Evolutionary conservation across 2,888 invertebrate genomes (phyloP), one percentile per base, ranked within the genome.

Genomic region (Leptopilina myrica): DNA sequence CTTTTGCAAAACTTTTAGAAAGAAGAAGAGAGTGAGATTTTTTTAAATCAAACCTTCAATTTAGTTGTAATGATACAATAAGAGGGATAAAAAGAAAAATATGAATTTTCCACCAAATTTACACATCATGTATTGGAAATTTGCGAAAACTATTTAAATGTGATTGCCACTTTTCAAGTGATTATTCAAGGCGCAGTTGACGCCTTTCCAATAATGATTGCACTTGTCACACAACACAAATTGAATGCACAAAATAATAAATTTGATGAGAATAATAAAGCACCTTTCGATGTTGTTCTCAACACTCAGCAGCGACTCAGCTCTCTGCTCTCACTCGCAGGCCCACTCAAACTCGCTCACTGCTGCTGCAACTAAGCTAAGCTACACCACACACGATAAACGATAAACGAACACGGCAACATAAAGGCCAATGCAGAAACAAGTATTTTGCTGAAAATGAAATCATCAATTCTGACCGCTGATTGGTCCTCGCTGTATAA

Each of bases 261-360:
- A n/a, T 53, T 69, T 20, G 15, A 69, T 6, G 49, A 12, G 49
- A 69, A 49, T 69, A 40, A n/a, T 65, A 46, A 20, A 26, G 4
- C 46, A 69, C 69, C 69, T 69, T 69, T 53, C 12, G 49, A 26
- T 69, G 26, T 69, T 69, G 11, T 67, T 46, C 12, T 20, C 33
- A 43, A 14, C 33, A 14, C 11, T 49, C 15, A 15, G 43, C 66
- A 14, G 43, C 12, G 6, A 46, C 67, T 66, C 49, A 20, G 69
- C 69, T 26, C 67, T 66, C 49, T 12, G 69, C 69, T 26, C 43
- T 43, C 43, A 43, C 43, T 43, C 33, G 33, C 43, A 43, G 43
- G 43, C 43, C 43, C 43, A 43, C 43, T 43, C 43, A 43, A 43
- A 43, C n/a, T n/a, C n/a, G 43, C 43, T 43, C 6, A 43, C 67